These are phyloP conservation scores for Zosterops hypoxanthus DNA, from an alignment of 2,113 vertebrate species.

Conservation along the genomic window DNA sequence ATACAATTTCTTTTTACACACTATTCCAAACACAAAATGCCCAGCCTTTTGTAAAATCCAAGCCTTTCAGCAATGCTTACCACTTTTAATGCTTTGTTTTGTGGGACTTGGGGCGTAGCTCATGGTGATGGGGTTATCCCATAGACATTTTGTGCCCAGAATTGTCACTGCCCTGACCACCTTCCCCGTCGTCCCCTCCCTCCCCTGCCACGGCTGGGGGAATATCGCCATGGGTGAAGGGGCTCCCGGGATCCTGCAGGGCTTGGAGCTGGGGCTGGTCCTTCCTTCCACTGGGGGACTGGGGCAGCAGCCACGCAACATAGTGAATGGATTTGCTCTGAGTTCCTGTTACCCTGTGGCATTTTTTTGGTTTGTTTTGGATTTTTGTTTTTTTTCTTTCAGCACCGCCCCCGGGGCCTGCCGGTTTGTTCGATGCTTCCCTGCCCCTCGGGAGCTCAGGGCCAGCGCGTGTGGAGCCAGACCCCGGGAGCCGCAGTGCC, in stretches of 20 bases:
- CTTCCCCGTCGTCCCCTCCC: neutral
- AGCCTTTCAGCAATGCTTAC: neutral
- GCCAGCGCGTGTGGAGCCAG: neutral
- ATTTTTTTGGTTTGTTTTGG: neutral
- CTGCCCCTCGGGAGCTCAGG: neutral
- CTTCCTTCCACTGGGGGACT: neutral
- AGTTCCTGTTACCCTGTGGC: neutral
- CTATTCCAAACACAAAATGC: neutral
- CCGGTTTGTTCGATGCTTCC: neutral
- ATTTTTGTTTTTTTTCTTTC: neutral
- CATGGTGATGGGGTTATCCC: neutral
- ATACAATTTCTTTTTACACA: neutral
- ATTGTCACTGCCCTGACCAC: neutral
- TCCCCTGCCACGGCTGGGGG: fast-evolving
- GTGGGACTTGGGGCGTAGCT: neutral
- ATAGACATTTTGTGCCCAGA: neutral
- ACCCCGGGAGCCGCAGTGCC: neutral
- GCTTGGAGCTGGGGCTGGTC: neutral
- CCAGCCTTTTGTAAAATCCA: neutral
- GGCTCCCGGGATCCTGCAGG: too few species aligned
- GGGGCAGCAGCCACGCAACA: neutral
- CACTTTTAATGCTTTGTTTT: neutral
- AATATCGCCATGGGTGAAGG: too few species aligned
- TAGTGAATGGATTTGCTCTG: neutral
- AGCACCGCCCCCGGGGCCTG: neutral